A percentile compares a stretch with the other conserved stretches of the same genome.
Evolutionary conservation across 2,888 invertebrate species (phyloP).

Genomic region (Scaptomyza reducta): DNA sequence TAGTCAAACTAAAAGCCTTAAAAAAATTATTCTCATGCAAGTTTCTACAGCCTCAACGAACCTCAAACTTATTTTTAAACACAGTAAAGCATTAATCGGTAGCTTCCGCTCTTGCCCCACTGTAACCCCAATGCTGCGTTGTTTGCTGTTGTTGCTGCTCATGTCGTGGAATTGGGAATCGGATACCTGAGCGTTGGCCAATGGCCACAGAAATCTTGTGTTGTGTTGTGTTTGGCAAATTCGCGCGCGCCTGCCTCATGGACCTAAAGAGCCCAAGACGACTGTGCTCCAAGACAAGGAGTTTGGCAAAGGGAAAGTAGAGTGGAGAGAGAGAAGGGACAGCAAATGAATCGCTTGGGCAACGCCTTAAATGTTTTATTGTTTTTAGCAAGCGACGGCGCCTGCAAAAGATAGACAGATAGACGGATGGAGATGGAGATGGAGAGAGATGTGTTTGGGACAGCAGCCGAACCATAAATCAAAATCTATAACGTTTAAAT

Average conservation of each 20-base stretch:
- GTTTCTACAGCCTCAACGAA: too few relatives aligned
- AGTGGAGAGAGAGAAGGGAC: slow-evolving; percentile 11
- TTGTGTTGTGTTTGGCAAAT: slow-evolving; percentile 27
- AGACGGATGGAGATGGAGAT: neutral
- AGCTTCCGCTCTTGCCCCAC: slow-evolving; percentile 17
- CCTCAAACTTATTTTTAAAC: too few relatives aligned
- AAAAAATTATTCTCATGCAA: neutral
- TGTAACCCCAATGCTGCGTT: slow-evolving; percentile 33
- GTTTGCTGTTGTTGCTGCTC: slow-evolving; percentile 54
- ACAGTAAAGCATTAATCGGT: neutral
- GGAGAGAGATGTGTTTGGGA: slow-evolving; percentile 4
- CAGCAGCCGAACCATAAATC: slow-evolving; percentile 64
- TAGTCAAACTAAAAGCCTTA: slow-evolving; percentile 4
- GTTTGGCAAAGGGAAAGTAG: neutral
- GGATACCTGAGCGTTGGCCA: slow-evolving; percentile 73
- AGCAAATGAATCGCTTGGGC: slow-evolving; percentile 56
- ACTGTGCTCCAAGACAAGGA: slow-evolving; percentile 1
- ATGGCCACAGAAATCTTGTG: slow-evolving; percentile 63
- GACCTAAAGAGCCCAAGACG: slow-evolving; percentile 6
- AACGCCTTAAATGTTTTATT: slow-evolving; percentile 72
- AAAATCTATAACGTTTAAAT: slow-evolving; percentile 68
- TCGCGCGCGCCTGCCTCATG: slow-evolving; percentile 56
- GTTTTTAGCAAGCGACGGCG: slow-evolving; percentile 59
- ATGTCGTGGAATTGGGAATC: slow-evolving; percentile 68
- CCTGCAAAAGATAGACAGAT: slow-evolving; percentile 17